Evolutionary conservation across 53 echinoderm and acorn worm species (phyloP).

Genomic region (Zoroaster sp.): DNA sequence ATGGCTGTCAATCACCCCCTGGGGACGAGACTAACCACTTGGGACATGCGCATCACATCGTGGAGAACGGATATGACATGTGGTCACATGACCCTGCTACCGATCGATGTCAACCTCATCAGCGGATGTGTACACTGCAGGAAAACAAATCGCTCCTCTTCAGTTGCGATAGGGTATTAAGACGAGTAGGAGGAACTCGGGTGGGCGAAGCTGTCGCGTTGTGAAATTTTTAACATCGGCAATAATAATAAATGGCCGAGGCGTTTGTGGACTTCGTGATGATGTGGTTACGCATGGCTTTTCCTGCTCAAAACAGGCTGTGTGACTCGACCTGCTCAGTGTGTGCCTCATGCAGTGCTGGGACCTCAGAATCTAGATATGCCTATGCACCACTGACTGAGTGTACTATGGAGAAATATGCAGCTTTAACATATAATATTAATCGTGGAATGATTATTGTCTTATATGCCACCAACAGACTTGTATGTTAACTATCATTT

Average conservation of each 20-base stretch:
- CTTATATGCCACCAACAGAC: background rate
- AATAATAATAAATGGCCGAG: background rate
- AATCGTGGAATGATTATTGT: background rate
- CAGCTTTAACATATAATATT: background rate
- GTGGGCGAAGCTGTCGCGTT: background rate
- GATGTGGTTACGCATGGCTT: background rate
- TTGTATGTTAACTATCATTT: background rate
- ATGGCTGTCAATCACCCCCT: conserved; percentile 19
- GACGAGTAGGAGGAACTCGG: background rate
- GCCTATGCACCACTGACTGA: background rate
- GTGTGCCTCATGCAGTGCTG: background rate
- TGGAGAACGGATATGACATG: conserved; percentile 2
- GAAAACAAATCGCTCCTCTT: conserved; percentile 33
- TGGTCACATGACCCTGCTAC: conserved; percentile 1
- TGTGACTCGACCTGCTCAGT: background rate
- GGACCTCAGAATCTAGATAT: background rate
- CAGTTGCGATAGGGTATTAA: background rate
- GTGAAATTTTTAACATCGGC: background rate
- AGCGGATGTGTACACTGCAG: conserved; percentile 23
- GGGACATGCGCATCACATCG: conserved; percentile 14
- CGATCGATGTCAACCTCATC: conserved; percentile 54
- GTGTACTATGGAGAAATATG: background rate
- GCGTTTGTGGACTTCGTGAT: background rate
- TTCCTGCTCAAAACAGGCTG: background rate
- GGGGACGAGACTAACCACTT: background rate